Evolutionary conservation across 2,888 invertebrate genomes (phyloP).

Genomic region (Andricus curvator): DNA sequence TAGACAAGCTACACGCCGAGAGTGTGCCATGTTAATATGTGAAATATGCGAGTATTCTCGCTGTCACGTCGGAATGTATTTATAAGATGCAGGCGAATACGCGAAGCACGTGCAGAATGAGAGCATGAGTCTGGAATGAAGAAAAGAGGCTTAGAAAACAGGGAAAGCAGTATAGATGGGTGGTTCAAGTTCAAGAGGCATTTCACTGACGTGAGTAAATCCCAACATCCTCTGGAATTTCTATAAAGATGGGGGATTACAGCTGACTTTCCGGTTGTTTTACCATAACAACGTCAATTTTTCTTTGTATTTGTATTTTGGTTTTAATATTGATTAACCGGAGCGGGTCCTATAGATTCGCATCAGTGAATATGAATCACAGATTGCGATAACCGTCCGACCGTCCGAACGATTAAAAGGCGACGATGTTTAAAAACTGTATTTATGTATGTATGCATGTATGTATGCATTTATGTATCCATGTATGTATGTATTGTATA

Average conservation of each 20-base stretch:
- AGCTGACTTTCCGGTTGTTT: conserved; percentile 1
- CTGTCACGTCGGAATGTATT: conserved; percentile 1
- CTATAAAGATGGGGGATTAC: neutral
- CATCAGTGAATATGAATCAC: neutral
- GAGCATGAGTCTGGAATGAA: neutral
- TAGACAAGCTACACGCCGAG: conserved; percentile 18
- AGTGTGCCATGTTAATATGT: conserved; percentile 11
- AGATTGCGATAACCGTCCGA: neutral
- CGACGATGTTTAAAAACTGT: neutral
- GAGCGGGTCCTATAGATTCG: neutral
- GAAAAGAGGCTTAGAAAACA: neutral
- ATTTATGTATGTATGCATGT: neutral
- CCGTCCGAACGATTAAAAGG: neutral
- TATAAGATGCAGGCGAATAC: conserved; percentile 30
- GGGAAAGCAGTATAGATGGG: neutral
- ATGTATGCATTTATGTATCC: neutral
- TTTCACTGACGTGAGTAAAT: conserved; percentile 3
- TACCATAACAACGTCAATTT: neutral
- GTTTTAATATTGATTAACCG: neutral
- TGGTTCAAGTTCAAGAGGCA: neutral
- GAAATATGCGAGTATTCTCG: conserved; percentile 32
- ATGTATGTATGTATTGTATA: no score
- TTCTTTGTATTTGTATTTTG: neutral
- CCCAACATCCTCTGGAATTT: conserved; percentile 1
- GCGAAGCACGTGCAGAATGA: conserved; percentile 9